Evolutionary conservation across 2,113 vertebrate species (phyloP), one percentile per base, ranked within the genome.

Genomic region (Thunnus thynnus): DNA sequence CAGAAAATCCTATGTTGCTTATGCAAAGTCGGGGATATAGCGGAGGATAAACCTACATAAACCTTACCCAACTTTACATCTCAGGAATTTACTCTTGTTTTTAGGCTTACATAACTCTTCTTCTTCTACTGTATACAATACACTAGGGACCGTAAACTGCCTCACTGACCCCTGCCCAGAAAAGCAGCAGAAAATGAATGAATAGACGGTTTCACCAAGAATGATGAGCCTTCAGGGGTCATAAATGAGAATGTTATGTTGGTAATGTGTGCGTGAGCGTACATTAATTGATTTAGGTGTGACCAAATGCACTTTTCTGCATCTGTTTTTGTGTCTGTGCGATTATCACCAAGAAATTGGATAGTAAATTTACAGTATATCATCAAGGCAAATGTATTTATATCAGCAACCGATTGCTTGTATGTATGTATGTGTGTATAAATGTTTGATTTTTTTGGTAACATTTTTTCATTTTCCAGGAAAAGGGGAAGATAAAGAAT

Each of bases 401-500:
- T 20, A 18, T 30, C 11, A 11, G 14, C 2, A 36, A 27, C 4
- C 44, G 11, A 57, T 13, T 32, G 13, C 32, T 22, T 74, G 8
- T 62, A 2, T 76, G 9, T 63, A 14, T 56, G 3, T 66, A n/a
- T 50, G 22, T 16, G 17, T 2, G 25, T 22, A 10, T 36, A 18
- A 3, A 16, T 58, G 1, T 72, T 66, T 51, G 4, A 48, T 11
- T 60, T 25, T 18, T 25, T 47, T 41, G 18, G 9, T 54, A 25
- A 18, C 25, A 6, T 51, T 72, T 71, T 71, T 56, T 48, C 8
- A 7, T 72, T 80, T 20, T 2, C 16, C 86, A 97, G 96, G 97
- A 89, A 97, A 97, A 91, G 96, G 96, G 2, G 87, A 96, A 89
- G 96, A 97, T 89, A 97, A 97, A 93, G 96, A 96, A 88, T 95